phyloP scores from a whole-genome alignment of 2,888 invertebrate genomes.

The Drosophila kambysellisi region DNA sequence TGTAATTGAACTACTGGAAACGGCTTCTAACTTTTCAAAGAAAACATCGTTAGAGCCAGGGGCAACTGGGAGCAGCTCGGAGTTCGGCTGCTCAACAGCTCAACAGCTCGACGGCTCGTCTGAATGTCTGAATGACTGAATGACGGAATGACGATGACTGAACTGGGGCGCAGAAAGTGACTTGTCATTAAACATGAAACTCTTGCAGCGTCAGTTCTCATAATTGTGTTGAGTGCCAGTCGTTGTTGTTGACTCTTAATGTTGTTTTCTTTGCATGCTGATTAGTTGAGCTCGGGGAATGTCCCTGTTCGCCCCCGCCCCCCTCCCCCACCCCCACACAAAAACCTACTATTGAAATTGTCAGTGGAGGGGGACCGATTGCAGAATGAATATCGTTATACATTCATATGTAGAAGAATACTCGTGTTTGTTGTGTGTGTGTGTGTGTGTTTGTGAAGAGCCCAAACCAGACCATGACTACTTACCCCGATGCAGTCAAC shows the following conservation, averaged over 20 bases:
- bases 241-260: constrained; percentile 79
- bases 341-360: constrained; percentile 46
- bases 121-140: constrained; percentile 25
- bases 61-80: constrained; percentile 8
- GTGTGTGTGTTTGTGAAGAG: constrained; percentile 47
- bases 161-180: constrained; percentile 81
- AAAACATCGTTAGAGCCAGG: constrained; percentile 76
- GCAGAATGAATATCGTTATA: constrained; percentile 78
- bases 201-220: constrained; percentile 81
- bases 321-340: background rate
- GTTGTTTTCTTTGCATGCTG: constrained; percentile 81
- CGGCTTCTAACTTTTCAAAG: constrained; percentile 78
- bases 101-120: constrained; percentile 1
- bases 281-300: constrained; percentile 77
- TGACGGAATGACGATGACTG: constrained; percentile 59
- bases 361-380: constrained; percentile 50
- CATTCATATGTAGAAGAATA: constrained; percentile 39
- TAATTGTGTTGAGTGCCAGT: constrained; percentile 80
- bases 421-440: constrained; percentile 1
- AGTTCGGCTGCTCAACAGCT: background rate
- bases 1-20: constrained; percentile 81
- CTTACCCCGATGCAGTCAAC: constrained; percentile 54
- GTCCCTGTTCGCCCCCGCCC: constrained; percentile 42
- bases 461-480: constrained; percentile 55
- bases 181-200: constrained; percentile 79